phyloP scores from a whole-genome alignment of 1,140 invertebrate genomes.

The Rhyacophila brunnea region DNA sequence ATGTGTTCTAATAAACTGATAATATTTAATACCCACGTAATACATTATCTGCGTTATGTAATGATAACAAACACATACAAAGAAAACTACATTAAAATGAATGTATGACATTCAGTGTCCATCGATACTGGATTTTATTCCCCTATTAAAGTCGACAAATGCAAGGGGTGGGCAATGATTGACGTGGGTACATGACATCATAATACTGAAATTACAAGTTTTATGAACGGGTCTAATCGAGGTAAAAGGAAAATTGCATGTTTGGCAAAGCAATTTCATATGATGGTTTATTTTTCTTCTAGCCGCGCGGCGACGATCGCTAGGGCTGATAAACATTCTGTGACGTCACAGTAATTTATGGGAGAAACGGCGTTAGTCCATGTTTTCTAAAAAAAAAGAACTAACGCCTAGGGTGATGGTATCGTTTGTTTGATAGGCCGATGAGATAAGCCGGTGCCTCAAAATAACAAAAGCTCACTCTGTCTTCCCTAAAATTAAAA shows the following conservation, averaged over 20 bases:
- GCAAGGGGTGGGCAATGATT: no score
- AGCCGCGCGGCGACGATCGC: slow-evolving; percentile 13
- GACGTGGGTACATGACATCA: neutral
- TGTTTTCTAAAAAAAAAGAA: neutral
- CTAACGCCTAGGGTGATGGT: slow-evolving; percentile 1
- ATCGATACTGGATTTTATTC: no score
- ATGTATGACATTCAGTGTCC: no score
- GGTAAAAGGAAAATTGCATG: slow-evolving; percentile 31
- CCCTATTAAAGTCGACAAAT: no score
- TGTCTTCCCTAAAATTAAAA: neutral
- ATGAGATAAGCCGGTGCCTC: neutral
- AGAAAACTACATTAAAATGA: no score
- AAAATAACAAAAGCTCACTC: neutral
- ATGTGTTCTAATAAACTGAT: no score
- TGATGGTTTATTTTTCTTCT: slow-evolving; percentile 22
- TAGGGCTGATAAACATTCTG: slow-evolving; percentile 13
- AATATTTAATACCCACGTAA: no score
- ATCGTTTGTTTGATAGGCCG: neutral
- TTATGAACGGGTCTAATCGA: slow-evolving; percentile 22
- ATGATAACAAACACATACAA: no score
- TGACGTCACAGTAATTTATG: slow-evolving; percentile 18
- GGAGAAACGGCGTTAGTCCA: neutral
- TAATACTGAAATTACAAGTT: slow-evolving; percentile 28
- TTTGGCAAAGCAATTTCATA: slow-evolving; percentile 26
- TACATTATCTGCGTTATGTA: no score